Evolutionary conservation across 2,888 invertebrate species (phyloP).

Genomic region (Cataglyphis livida): DNA sequence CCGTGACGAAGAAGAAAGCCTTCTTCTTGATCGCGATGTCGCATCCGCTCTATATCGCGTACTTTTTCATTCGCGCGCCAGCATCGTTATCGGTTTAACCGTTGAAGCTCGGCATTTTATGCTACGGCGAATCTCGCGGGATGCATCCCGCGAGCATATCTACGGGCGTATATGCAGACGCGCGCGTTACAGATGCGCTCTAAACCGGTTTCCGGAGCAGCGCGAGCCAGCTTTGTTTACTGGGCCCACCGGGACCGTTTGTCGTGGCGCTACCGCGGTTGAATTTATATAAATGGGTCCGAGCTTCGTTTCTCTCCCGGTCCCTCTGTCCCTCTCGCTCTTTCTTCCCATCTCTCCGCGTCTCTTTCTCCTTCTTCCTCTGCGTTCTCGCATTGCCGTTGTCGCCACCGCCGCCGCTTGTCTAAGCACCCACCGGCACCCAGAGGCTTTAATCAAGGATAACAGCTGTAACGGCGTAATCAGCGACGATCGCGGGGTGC

Average conservation of each 20-base stretch:
- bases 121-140: slow-evolving; percentile 24
- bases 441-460: slow-evolving; percentile 81
- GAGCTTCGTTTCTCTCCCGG: slow-evolving; percentile 51
- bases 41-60: background rate
- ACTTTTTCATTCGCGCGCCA: slow-evolving; percentile 32
- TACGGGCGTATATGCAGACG: slow-evolving; percentile 9
- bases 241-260: slow-evolving; percentile 72
- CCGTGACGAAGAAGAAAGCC: slow-evolving; percentile 47
- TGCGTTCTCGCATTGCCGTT: slow-evolving; percentile 47
- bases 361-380: slow-evolving; percentile 51
- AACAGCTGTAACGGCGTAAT: slow-evolving; percentile 82
- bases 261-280: slow-evolving; percentile 73
- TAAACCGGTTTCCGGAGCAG: slow-evolving; percentile 74
- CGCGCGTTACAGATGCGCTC: slow-evolving; percentile 55
- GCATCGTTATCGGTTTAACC: slow-evolving; percentile 61
- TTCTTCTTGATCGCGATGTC: background rate
- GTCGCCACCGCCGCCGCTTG: slow-evolving; percentile 33
- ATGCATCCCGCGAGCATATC: slow-evolving; percentile 11
- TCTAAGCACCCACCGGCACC: slow-evolving; percentile 63
- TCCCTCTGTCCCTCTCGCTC: slow-evolving; percentile 43
- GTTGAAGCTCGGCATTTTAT: slow-evolving; percentile 45
- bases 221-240: slow-evolving; percentile 76
- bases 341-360: background rate
- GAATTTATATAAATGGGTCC: slow-evolving; percentile 76
- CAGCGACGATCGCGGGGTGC: slow-evolving; percentile 80